phyloP scores from a whole-genome alignment of 2,113 vertebrate genomes.

The Nasalis larvatus region DNA sequence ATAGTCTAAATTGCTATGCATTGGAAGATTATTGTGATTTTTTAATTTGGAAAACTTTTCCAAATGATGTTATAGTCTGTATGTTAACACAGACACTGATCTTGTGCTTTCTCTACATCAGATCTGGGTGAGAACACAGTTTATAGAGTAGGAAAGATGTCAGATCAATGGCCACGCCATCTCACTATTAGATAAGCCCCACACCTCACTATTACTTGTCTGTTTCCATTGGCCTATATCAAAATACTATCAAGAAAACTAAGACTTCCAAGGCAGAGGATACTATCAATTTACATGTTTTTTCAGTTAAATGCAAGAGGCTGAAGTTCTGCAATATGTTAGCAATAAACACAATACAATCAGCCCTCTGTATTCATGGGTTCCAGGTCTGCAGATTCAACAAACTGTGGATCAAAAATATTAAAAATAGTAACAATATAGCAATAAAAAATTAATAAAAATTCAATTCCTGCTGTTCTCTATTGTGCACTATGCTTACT shows the following conservation, averaged over 20 bases:
- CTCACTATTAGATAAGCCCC: not conserved
- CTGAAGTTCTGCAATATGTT: not conserved
- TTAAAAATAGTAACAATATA: not conserved
- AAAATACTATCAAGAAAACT: not conserved
- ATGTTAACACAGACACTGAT: no score
- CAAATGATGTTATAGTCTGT: not conserved
- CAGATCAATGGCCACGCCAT: no score
- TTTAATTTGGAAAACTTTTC: not conserved
- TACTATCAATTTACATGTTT: not conserved
- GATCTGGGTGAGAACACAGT: not conserved
- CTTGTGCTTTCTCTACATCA: not conserved
- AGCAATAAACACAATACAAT: not conserved
- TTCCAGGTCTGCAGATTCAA: not conserved
- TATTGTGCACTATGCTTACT: not conserved
- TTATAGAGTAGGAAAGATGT: not conserved
- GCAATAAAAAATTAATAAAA: not conserved
- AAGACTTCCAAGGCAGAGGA: not conserved
- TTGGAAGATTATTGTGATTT: not conserved
- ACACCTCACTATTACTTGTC: not conserved
- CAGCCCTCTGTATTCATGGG: not conserved
- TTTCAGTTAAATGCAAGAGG: not conserved
- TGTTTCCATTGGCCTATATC: not conserved
- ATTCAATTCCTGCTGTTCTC: not conserved
- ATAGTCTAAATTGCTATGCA: not conserved
- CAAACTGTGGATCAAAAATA: not conserved